Evolutionary conservation across 92 coral and sea anemone genomes (phyloP).

Genomic region (Desmophyllum pertusum): DNA sequence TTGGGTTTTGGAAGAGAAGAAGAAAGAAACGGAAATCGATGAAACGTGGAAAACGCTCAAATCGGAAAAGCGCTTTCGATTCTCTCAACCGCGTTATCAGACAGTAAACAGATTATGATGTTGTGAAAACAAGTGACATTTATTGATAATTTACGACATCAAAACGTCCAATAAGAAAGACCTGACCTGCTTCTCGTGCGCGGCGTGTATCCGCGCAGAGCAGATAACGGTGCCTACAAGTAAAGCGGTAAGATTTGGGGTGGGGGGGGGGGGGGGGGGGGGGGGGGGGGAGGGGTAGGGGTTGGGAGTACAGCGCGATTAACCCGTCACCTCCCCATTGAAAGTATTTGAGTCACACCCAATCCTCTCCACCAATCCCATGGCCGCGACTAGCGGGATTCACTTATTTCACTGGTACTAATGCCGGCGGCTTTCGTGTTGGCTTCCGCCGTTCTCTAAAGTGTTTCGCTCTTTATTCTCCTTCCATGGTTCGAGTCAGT

Average conservation of each 20-base stretch:
- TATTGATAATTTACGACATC: constrained; percentile 48
- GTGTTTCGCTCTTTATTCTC: constrained; percentile 43
- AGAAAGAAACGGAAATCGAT: too few relatives aligned
- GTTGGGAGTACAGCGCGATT: not conserved
- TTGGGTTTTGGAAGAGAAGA: too few relatives aligned
- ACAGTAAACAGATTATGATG: constrained; percentile 5
- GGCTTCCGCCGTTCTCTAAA: constrained; percentile 66
- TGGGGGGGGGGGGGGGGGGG: not conserved
- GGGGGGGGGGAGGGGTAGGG: not conserved
- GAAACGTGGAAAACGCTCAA: not conserved
- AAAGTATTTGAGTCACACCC: constrained; percentile 72
- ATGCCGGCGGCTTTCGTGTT: constrained; percentile 65
- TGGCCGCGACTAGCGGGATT: constrained; percentile 77
- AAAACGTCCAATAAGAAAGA: constrained; percentile 51
- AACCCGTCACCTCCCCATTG: constrained; percentile 73
- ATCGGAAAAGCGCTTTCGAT: not conserved
- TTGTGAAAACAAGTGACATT: constrained; percentile 31
- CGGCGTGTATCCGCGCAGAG: not conserved
- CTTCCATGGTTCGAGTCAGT: constrained; percentile 66
- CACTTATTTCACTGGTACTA: constrained; percentile 57
- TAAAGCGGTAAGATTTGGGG: not conserved
- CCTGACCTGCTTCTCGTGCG: constrained; percentile 25
- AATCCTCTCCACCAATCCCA: constrained; percentile 78
- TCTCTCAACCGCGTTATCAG: not conserved
- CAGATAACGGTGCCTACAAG: not conserved